Base-by-base conservation (phyloP, 2,113 vertebrate genomes). In the Hirundichthys speculiger region DNA sequence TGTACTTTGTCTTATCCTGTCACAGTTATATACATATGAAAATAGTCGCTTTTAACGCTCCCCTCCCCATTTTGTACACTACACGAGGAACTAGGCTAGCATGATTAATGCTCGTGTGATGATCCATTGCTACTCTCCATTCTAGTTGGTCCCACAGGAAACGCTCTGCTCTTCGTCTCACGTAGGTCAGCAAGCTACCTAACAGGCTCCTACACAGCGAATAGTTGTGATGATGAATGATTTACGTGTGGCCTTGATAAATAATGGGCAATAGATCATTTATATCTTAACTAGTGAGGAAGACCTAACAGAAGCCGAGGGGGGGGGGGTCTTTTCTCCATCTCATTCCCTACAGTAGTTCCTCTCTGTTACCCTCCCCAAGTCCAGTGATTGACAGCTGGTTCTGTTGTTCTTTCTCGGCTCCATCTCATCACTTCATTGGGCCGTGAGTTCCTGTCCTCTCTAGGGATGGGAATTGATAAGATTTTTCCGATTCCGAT, bases 101-200 rank as follows among this genome's bases (percentile, higher is more conserved):
- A 67, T 90, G 88, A 90, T 91, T 75, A 86, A 90, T 90, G 89
- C 73, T 62, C 65, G 51, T 24, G 19, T 55, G 64, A 75, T 84
- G 86, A 86, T 83, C 75, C 78, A 82, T 79, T 13, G 64, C 72
- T 65, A 56, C 59, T 74, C 64, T 65, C 64, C 39, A 34, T 54
- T 72, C 68, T 52, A 25, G 47, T 27, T 18, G 48, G 69, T 74
- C 79, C 84, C 79, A 67, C 11, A 3, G 83, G 81, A 77, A 80
- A 51, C 41, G 57, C 64, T 63, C 46, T 69, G 61, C 50, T 80
- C 53, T 67, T 51, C 62, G 63, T 64, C 78, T 83, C 73, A 61
- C 73, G 71, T 20, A 51, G 56, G 70, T 77, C 65, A 34, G 62
- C 64, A 42, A 20, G 56, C 67, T 38, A 65, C 63, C 75, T 68